These are phyloP conservation scores for Drosophila mettleri DNA, from an alignment of 2,888 invertebrate species.

Conservation along the genomic window DNA sequence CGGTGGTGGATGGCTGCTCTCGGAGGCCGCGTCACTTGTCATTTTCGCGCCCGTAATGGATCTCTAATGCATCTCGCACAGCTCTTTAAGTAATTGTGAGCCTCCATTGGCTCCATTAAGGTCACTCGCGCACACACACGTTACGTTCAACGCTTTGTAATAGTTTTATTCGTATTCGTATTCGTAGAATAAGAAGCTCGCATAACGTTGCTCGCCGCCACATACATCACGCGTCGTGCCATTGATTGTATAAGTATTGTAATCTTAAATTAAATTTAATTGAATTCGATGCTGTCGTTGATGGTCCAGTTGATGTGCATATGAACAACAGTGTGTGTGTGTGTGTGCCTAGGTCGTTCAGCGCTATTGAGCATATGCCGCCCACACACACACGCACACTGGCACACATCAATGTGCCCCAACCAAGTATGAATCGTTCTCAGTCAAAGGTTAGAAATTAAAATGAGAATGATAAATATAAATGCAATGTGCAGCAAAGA, in stretches of 20 bases:
- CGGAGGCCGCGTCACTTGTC: slow-evolving; percentile 27
- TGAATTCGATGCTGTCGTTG: slow-evolving; percentile 76
- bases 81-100: slow-evolving; percentile 24
- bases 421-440: slow-evolving; percentile 25
- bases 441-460: slow-evolving; percentile 78
- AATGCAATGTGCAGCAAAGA: slow-evolving; percentile 34
- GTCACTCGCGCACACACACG: slow-evolving; percentile 79
- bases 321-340: slow-evolving; percentile 10
- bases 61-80: slow-evolving; percentile 50
- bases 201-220: slow-evolving; percentile 28
- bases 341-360: slow-evolving; percentile 57
- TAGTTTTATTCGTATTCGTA: slow-evolving; percentile 20
- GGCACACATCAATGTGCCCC: slow-evolving; percentile 23
- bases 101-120: slow-evolving; percentile 76
- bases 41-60: slow-evolving; percentile 36
- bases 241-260: slow-evolving; percentile 57
- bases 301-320: slow-evolving; percentile 35
- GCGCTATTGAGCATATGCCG: slow-evolving; percentile 42
- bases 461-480: slow-evolving; percentile 63
- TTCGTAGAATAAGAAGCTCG: slow-evolving; percentile 23
- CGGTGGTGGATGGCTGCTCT: slow-evolving; percentile 1
- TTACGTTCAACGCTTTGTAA: slow-evolving; percentile 61
- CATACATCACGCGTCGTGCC: slow-evolving; percentile 50
- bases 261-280: slow-evolving; percentile 84
- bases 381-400: slow-evolving; percentile 15